phyloP scores from a whole-genome alignment of 1,140 invertebrate genomes.

The Tetramorium alpestre region DNA sequence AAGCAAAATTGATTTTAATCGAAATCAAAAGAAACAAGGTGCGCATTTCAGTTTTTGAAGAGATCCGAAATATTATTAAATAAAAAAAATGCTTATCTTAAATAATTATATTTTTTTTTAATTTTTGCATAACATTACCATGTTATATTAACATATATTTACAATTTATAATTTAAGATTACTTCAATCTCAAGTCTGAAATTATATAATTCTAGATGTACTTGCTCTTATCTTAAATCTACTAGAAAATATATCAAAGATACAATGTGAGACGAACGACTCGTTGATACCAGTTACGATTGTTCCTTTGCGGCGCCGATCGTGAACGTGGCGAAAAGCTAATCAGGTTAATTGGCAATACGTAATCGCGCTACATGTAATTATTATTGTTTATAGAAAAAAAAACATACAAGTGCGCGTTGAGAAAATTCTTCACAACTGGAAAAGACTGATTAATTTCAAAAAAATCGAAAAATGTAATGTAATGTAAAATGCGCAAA shows the following conservation, averaged over 20 bases:
- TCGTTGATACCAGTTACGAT: background rate
- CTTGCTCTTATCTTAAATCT: background rate
- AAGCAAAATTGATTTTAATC: background rate
- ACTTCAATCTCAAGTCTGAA: too few relatives aligned
- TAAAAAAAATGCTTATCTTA: background rate
- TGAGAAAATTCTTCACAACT: background rate
- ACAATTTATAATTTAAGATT: background rate
- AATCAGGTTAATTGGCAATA: background rate
- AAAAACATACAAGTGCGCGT: background rate
- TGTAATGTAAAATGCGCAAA: background rate
- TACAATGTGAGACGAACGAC: background rate
- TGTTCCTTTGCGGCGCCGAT: background rate
- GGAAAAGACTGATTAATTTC: background rate
- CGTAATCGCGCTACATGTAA: background rate
- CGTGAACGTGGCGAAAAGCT: background rate
- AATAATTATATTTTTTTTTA: background rate
- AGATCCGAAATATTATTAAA: constrained; percentile 5
- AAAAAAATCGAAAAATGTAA: constrained; percentile 34
- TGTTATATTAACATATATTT: background rate
- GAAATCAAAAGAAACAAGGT: background rate
- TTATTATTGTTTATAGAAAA: background rate
- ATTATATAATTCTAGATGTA: background rate
- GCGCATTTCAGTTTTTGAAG: background rate
- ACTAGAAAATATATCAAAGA: background rate
- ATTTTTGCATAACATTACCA: too few relatives aligned